phyloP scores from a whole-genome alignment of 2,888 invertebrate species.

The Polylopha cassiicola region DNA sequence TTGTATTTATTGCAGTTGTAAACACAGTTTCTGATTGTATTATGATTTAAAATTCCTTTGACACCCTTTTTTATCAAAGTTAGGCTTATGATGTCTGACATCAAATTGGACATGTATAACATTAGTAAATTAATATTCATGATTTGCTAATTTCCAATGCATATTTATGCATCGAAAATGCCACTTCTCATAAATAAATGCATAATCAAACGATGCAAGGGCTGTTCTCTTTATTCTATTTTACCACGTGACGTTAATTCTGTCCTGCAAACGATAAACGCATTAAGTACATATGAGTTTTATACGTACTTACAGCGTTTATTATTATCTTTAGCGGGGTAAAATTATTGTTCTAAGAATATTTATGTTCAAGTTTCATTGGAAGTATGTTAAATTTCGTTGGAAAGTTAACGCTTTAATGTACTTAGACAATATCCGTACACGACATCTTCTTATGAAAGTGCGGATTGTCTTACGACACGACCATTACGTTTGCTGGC shows the following conservation, averaged over 20 bases:
- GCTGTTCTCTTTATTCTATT: no score
- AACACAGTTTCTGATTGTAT: no score
- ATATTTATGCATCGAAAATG: constrained; percentile 20
- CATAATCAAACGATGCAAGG: no score
- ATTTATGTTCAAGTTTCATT: neutral
- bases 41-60: no score
- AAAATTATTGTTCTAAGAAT: constrained; percentile 8
- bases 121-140: constrained; percentile 18
- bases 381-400: constrained; percentile 5
- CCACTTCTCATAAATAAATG: constrained; percentile 9
- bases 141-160: constrained; percentile 9
- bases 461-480: constrained; percentile 55
- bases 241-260: no score
- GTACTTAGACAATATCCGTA: constrained; percentile 28
- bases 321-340: constrained; percentile 3
- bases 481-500: constrained; percentile 63
- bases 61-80: no score
- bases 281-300: no score
- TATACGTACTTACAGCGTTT: no score
- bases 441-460: constrained; percentile 23
- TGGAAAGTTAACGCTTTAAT: constrained; percentile 25
- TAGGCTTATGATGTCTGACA: no score
- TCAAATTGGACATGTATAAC: constrained; percentile 8
- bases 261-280: no score
- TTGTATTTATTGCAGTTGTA: no score